Evolutionary conservation across 2,797 vertebrate species (phyloP), one percentile per base, ranked within the genome.

Genomic region (Gadopsis marmoratus): DNA sequence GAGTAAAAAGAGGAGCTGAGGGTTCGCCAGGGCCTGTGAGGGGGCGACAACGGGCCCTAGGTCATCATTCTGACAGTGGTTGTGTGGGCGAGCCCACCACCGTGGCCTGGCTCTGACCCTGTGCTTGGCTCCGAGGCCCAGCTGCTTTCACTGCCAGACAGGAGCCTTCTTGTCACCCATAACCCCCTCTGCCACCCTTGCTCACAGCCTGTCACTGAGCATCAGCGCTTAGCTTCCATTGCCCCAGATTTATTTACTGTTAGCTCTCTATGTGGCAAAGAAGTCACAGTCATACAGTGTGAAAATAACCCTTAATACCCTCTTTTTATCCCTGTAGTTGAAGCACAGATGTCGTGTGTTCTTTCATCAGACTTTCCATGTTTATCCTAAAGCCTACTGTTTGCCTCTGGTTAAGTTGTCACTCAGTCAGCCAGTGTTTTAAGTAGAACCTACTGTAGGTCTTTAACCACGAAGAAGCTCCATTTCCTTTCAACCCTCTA

Each of bases 141-240:
- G 87, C 88, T 81, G 91, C 86, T 92, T 79, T 93, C 94, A 94
- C 91, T 47, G 82, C 85, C 91, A 79, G 94, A 95, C 94, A 95
- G 90, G 74, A 85, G 71, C 82, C 82, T 63, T 85, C 78, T 68
- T 17, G 26, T 85, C 86, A 82, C 81, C 92, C 87, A 75, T 78
- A 85, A 82, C 78, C 86, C 87, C 76, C 82, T 85, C 79, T 88
- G 90, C 88, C 78, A 90, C 89, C 87, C 91, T 86, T 61, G 85
- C 88, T 90, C 90, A 79, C 81, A 88, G 89, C 79, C 92, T 94
- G 95, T 94, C 95, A 92, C 76, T 74, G 86, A 84, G 76, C 83
- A 95, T 95, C 93, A 94, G 84, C 11, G 48, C 84, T 74, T 62
- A 33, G 77, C 78, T 86, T 78, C 53, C 51, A 51, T 71, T 60